Evolutionary conservation across 1,140 invertebrate genomes (phyloP), one percentile per base, ranked within the genome.

Genomic region (Nymphalis io): DNA sequence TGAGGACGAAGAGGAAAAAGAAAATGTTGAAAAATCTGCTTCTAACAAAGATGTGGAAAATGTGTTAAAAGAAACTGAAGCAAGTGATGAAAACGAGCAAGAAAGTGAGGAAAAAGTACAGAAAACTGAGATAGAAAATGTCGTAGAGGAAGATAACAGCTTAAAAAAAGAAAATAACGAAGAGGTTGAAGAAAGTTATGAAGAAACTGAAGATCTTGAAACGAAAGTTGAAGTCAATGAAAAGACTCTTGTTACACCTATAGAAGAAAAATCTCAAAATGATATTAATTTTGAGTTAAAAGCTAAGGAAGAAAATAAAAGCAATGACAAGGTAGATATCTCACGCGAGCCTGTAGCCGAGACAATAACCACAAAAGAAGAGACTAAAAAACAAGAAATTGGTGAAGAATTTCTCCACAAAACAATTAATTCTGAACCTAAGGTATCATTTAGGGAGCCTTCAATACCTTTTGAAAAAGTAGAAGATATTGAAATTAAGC

Each of bases 401-500:
- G 68, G 74, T 66, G 60, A 68, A 64, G 72, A 71, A 59, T 23
- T 44, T n/a, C 13, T 69, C 12, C 39, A 46, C 12, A 58, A 64
- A 70, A 70, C 27, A 60, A 39, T 57, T 20, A 27, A 53, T 23
- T 61, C 27, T 6, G 71, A 84, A 76, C 70, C 75, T 40, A 85
- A 81, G 68, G 64, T 83, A 44, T 81, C 83, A 21, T 73, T 87
- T 15, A 82, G 83, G 60, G 88, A 91, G 72, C 88, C 86, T 3
- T 87, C 86, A 21, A 78, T 90, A 40, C 88, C 87, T 27, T 75
- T 90, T 18, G 89, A 91, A 40, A 90, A 88, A 75, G 88, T 90
- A 18, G 85, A 89, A 83, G 88, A 90, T 73, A 73, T 91, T 51
- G 88, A 91, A 82, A 90, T 91, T 39, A 91, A 91, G 44, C 88